These are phyloP conservation scores for Megastigmus dorsalis DNA, from an alignment of 2,888 invertebrate genomes.

Conservation along the genomic window DNA sequence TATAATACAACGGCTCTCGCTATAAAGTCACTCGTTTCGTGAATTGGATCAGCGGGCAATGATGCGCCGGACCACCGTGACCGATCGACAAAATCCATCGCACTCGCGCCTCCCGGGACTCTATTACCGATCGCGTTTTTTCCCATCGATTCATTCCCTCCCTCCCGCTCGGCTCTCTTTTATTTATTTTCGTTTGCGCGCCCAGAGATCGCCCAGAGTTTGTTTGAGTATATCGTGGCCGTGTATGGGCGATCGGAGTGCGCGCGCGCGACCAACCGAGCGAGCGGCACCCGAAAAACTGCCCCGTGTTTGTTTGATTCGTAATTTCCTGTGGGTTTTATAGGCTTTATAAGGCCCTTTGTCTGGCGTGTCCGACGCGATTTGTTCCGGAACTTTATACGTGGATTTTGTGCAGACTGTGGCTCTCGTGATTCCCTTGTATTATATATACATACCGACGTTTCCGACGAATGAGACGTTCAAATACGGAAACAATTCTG, in stretches of 20 bases:
- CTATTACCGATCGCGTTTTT: slow-evolving; percentile 40
- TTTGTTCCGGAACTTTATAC: slow-evolving; percentile 13
- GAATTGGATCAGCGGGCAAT: slow-evolving; percentile 48
- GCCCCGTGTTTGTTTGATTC: slow-evolving; percentile 18
- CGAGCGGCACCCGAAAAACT: slow-evolving; percentile 13
- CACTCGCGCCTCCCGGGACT: slow-evolving; percentile 24
- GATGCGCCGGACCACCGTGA: slow-evolving; percentile 51
- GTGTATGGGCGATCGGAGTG: too few relatives aligned
- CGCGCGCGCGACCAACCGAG: not conserved
- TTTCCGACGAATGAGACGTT: too few relatives aligned
- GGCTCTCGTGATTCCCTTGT: not conserved
- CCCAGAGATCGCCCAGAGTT: too few relatives aligned
- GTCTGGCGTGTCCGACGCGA: slow-evolving; percentile 13
- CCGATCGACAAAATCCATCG: slow-evolving; percentile 30
- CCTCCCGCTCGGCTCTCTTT: not conserved
- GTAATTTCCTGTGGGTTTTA: slow-evolving; percentile 41
- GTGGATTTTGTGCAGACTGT: too few relatives aligned
- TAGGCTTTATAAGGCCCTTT: not conserved
- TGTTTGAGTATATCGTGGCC: too few relatives aligned
- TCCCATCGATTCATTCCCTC: slow-evolving; percentile 18
- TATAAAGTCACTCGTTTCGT: slow-evolving; percentile 50
- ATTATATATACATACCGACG: too few relatives aligned
- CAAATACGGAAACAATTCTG: too few relatives aligned
- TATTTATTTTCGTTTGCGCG: not conserved
- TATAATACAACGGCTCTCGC: too few relatives aligned